Base-by-base conservation (phyloP, 2,797 vertebrate species). In the Thunnus albacares region DNA sequence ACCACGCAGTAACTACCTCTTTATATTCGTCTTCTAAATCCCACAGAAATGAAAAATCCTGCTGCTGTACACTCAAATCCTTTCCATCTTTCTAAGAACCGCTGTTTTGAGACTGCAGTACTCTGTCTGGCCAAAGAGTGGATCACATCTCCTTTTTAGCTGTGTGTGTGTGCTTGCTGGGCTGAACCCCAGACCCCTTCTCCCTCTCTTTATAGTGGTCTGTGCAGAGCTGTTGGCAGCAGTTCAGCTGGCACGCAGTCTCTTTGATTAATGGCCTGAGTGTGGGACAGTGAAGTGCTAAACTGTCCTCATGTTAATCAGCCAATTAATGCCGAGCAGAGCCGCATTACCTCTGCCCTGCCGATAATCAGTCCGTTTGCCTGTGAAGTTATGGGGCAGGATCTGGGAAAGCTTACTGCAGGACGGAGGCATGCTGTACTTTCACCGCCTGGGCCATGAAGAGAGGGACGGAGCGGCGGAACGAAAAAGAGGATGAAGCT, bases 221-320 rank as follows among this genome's bases (percentile, higher is more conserved):
- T 88, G 87, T 80, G 77, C 85, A 18, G 82, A 72, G 81, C 86
- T 30, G 68, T 53, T 94, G 93, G 93, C 92, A 80, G 87, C 30
- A 0, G 59, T 88, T 94, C 94, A 95, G 90, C 89, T 95, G 95
- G 95, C 93, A 89, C 41, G 0, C 90, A 30, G 53, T 51, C 62
- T 4, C 53, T 59, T 79, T 94, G 94, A 95, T 94, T 93, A 95
- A 95, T 92, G 92, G 89, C 61, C 85, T 20, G 86, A 90, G 90
- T 81, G 85, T 85, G 87, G 90, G 90, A 91, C 92, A 89, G 90
- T 89, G 92, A 92, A 93, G 94, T 84, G 91, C 93, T 94, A 93
- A 96, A 95, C 92, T 87, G 92, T 92, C 92, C 90, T 92, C 90
- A 93, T 95, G 94, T 92, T 95, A 95, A 95, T 95, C 92, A 94